Conservation (phyloP, 2,888 invertebrate species). For the Dryadula phaetusa region DNA sequence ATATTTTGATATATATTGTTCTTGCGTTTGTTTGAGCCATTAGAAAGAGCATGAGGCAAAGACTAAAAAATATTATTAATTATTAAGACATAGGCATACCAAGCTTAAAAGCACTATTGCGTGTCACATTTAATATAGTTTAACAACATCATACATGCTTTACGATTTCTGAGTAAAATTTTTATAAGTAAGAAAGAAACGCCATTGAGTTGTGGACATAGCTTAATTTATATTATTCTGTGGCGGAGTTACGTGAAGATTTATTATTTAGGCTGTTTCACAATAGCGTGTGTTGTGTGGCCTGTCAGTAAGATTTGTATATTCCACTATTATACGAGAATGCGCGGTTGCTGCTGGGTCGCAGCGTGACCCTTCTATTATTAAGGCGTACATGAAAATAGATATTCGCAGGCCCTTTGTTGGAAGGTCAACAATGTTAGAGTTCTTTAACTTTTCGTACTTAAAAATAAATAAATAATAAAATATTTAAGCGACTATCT, state of each 20-base stretch:
- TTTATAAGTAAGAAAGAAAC: slow-evolving; percentile 2
- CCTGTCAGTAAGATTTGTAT: slow-evolving; percentile 40
- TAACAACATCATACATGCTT: neutral
- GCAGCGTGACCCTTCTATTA: slow-evolving; percentile 33
- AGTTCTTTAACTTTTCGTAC: slow-evolving; percentile 3
- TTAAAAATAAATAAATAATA: slow-evolving; percentile 3
- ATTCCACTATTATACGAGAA: slow-evolving; percentile 33
- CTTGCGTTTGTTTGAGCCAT: neutral
- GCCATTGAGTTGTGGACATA: slow-evolving; percentile 18
- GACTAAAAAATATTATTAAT: neutral
- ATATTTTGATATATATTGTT: neutral
- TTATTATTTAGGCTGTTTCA: slow-evolving; percentile 40
- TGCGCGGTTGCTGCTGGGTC: slow-evolving; percentile 28
- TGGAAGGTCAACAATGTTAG: slow-evolving; percentile 11
- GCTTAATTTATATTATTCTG: slow-evolving; percentile 32
- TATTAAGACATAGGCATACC: neutral
- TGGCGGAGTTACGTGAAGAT: slow-evolving; percentile 32
- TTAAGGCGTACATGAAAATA: slow-evolving; percentile 30
- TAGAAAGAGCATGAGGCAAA: neutral
- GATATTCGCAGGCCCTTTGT: slow-evolving; percentile 25
- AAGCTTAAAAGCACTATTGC: slow-evolving; percentile 1
- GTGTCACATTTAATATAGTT: neutral
- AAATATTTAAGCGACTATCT: neutral
- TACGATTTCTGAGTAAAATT: neutral
- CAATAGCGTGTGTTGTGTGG: slow-evolving; percentile 34